These are phyloP conservation scores for Mesoligia furuncula DNA, from an alignment of 2,888 invertebrate genomes.

Conservation along the genomic window DNA sequence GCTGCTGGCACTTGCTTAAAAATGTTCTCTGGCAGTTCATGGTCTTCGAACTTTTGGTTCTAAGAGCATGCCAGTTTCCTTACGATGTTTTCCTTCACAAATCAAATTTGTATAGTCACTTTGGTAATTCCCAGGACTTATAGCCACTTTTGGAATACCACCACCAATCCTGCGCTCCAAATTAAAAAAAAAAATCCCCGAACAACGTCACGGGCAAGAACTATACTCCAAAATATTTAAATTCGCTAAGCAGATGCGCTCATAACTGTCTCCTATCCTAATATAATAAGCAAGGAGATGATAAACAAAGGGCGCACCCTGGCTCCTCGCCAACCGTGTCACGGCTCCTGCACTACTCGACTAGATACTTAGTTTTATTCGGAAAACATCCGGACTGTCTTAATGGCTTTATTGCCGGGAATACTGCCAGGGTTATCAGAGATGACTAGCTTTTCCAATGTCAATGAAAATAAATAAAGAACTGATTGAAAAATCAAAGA, in stretches of 20 bases:
- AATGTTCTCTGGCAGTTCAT: background rate
- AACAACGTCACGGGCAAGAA: background rate
- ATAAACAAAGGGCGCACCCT: slow-evolving; percentile 62
- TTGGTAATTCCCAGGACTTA: background rate
- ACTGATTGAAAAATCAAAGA: background rate
- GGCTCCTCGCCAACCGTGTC: slow-evolving; percentile 73
- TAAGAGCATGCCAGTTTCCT: background rate
- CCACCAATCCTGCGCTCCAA: background rate
- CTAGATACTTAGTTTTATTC: slow-evolving; percentile 49
- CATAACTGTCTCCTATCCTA: slow-evolving; percentile 43
- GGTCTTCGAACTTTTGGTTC: too few species aligned
- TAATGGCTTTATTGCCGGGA: slow-evolving; percentile 35
- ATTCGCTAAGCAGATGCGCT: slow-evolving; percentile 42
- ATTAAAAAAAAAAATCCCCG: background rate
- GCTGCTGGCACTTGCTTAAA: too few species aligned
- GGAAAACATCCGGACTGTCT: slow-evolving; percentile 53
- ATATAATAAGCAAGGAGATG: slow-evolving; percentile 40
- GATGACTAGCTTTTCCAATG: slow-evolving; percentile 14
- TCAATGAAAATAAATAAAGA: slow-evolving; percentile 16
- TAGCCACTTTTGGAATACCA: background rate
- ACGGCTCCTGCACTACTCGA: slow-evolving; percentile 53
- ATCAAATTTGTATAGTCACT: background rate
- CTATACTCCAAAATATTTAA: background rate
- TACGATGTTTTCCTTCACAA: background rate
- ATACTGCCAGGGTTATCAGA: slow-evolving; percentile 35